These are phyloP conservation scores for Chionoecetes opilio DNA, from an alignment of 1,140 invertebrate genomes.

Conservation along the genomic window DNA sequence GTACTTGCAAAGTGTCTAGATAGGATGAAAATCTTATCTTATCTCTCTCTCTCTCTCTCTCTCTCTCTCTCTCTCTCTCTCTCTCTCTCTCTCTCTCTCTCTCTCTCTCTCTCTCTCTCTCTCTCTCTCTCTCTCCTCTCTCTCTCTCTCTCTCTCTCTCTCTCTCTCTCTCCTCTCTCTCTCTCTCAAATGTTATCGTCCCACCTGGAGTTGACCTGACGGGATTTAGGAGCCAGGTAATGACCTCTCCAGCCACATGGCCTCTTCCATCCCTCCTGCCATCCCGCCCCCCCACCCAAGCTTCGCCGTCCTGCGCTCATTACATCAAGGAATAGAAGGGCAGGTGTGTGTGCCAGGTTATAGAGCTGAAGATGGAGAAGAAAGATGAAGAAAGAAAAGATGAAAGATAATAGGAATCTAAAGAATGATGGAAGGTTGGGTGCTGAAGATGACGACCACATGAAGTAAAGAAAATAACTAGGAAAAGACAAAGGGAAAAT, in stretches of 20 bases:
- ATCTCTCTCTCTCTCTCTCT: background rate
- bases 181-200: background rate
- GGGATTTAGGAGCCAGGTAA: too few species aligned
- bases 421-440: background rate
- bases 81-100: constrained; percentile 18
- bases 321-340: constrained; percentile 20
- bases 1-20: too few species aligned
- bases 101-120: constrained; percentile 27
- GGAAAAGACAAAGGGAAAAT: too few species aligned
- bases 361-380: background rate
- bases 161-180: background rate
- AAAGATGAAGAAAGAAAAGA: background rate
- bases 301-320: background rate
- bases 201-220: too few species aligned
- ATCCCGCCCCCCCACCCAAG: background rate
- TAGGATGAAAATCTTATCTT: too few species aligned
- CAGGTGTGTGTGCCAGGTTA: constrained; percentile 3
- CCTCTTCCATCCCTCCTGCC: background rate
- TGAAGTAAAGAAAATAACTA: too few species aligned
- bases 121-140: constrained; percentile 25
- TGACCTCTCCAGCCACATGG: too few species aligned
- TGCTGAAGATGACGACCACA: too few species aligned
- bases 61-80: constrained; percentile 8
- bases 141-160: constrained; percentile 7
- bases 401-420: background rate